phyloP scores from a whole-genome alignment of 1,140 invertebrate genomes.

The Penaeus chinensis region DNA sequence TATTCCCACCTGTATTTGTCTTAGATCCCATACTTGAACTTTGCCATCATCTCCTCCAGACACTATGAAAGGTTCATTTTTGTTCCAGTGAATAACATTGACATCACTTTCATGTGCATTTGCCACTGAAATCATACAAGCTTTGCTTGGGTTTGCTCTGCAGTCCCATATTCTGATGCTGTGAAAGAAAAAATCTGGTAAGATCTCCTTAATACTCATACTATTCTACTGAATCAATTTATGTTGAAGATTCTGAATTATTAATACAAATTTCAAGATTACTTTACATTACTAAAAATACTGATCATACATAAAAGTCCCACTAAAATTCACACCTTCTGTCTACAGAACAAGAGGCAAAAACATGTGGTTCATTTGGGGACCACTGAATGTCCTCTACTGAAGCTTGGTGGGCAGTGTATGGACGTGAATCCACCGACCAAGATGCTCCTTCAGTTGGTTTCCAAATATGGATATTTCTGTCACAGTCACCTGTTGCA shows the following conservation, averaged over 20 bases:
- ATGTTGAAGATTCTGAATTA: too few relatives aligned
- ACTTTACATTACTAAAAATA: too few relatives aligned
- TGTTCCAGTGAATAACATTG: slow-evolving; percentile 98
- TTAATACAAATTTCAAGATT: too few relatives aligned
- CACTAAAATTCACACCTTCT: slow-evolving; percentile 72
- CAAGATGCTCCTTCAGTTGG: slow-evolving; percentile 80
- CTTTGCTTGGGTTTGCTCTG: slow-evolving; percentile 83
- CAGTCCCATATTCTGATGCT: slow-evolving; percentile 92
- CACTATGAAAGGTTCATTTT: slow-evolving; percentile 87
- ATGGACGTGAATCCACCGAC: slow-evolving; percentile 89
- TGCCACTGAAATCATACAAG: slow-evolving; percentile 90
- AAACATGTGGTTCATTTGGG: slow-evolving; percentile 91
- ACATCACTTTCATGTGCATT: slow-evolving; percentile 93
- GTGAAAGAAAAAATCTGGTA: slow-evolving; percentile 30
- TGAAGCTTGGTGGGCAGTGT: slow-evolving; percentile 88
- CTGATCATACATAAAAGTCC: too few relatives aligned
- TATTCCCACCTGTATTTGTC: slow-evolving; percentile 79
- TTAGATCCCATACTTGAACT: slow-evolving; percentile 95
- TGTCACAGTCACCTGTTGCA: slow-evolving; percentile 89
- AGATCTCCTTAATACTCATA: background rate
- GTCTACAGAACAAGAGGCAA: slow-evolving; percentile 96
- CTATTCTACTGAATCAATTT: background rate
- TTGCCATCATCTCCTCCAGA: slow-evolving; percentile 96
- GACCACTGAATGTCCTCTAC: slow-evolving; percentile 99
- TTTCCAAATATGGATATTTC: slow-evolving; percentile 94